phyloP scores from a whole-genome alignment of 2,797 vertebrate species.

The Babyrousa celebensis region DNA sequence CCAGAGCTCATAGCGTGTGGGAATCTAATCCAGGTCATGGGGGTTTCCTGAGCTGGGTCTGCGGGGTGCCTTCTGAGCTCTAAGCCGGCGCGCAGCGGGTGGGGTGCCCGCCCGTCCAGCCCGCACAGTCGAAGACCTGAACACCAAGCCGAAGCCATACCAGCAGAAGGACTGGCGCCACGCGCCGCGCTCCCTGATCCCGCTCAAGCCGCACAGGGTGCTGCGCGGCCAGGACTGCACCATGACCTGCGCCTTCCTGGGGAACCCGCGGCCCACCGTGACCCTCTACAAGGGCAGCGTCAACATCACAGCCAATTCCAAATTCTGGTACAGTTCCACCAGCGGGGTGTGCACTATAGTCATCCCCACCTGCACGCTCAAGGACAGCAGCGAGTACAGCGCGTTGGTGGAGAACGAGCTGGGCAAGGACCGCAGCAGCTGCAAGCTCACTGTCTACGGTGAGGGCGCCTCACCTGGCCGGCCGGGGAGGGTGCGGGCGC shows the following conservation, averaged over 20 bases:
- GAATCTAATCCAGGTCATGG: background rate
- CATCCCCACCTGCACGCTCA: constrained; percentile 87
- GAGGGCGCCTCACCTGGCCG: background rate
- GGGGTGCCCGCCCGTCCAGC: accelerated
- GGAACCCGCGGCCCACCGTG: constrained; percentile 85
- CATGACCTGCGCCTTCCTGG: constrained; percentile 91
- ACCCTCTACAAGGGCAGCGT: constrained; percentile 86
- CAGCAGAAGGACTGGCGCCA: constrained; percentile 81
- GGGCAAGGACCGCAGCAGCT: constrained; percentile 89
- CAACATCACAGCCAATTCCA: constrained; percentile 86
- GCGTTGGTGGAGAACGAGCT: constrained; percentile 90
- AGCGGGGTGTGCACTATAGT: constrained; percentile 88
- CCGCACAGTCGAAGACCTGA: constrained; percentile 16
- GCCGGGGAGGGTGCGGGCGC: too few relatives aligned
- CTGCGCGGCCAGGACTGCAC: constrained; percentile 86
- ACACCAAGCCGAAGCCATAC: constrained; percentile 83
- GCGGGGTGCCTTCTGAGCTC: background rate
- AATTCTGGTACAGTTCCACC: constrained; percentile 89
- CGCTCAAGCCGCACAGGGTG: constrained; percentile 87
- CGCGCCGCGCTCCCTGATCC: constrained; percentile 88
- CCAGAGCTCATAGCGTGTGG: background rate
- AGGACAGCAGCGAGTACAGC: constrained; percentile 87
- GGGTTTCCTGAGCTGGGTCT: background rate
- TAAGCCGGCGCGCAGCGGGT: background rate
- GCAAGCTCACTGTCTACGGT: constrained; percentile 87